These are phyloP conservation scores for Drosophila falleni DNA, from an alignment of 2,888 invertebrate genomes.

Conservation along the genomic window DNA sequence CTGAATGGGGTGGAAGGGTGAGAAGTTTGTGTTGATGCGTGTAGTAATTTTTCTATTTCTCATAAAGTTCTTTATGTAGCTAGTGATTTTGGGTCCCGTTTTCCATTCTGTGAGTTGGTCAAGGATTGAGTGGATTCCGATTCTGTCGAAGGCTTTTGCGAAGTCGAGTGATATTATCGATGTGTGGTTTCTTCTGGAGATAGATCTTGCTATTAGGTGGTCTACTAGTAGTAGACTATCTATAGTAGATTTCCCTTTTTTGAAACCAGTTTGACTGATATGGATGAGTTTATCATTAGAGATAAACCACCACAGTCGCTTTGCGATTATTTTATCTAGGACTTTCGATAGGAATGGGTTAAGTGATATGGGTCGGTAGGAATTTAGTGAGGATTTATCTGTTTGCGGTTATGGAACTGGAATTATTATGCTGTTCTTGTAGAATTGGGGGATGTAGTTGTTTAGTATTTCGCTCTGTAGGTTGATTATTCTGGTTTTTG, in stretches of 20 bases:
- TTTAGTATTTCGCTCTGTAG: background rate
- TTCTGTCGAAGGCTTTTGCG: constrained; percentile 22
- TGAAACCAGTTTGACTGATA: constrained; percentile 14
- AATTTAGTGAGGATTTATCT: constrained; percentile 34
- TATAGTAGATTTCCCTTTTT: constrained; percentile 11
- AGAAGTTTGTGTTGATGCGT: background rate
- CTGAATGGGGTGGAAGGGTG: background rate
- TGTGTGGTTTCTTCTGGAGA: constrained; percentile 8
- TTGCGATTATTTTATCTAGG: constrained; percentile 21
- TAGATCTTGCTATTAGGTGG: constrained; percentile 14
- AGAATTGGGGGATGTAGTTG: constrained; percentile 15
- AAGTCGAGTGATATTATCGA: constrained; percentile 21
- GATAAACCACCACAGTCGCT: background rate
- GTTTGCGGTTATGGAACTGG: constrained; percentile 33
- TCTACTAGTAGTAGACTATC: constrained; percentile 19
- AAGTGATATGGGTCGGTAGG: constrained; percentile 49
- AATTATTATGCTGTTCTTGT: constrained; percentile 33
- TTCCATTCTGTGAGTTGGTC: constrained; percentile 13
- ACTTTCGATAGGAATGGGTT: constrained; percentile 46
- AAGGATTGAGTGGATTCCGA: constrained; percentile 16
- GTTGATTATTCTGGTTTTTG: background rate
- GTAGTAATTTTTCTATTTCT: constrained; percentile 15
- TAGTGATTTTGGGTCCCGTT: constrained; percentile 5
- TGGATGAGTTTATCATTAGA: constrained; percentile 9
- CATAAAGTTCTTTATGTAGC: constrained; percentile 25